Conservation (phyloP, 2,797 vertebrate species). For the Sparus aurata region DNA sequence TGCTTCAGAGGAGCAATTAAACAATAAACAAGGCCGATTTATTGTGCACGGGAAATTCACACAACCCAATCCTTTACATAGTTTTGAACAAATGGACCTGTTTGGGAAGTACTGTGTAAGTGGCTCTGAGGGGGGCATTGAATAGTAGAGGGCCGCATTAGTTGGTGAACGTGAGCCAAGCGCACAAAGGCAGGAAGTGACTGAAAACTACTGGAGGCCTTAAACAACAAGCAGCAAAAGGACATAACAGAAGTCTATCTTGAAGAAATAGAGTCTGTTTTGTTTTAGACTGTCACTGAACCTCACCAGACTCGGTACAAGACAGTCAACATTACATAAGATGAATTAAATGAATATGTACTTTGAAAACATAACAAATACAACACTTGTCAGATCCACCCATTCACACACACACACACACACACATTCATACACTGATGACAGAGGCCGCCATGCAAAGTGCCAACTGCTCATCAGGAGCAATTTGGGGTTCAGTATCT, state of each 20-base stretch:
- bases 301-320: neutral
- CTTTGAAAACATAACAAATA: no score
- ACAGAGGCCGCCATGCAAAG: no score
- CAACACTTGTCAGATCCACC: no score
- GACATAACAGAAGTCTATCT: neutral
- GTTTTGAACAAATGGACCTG: constrained; percentile 50
- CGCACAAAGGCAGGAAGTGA: constrained; percentile 35
- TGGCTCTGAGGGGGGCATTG: constrained; percentile 60
- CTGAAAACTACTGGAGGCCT: constrained; percentile 34
- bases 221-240: constrained; percentile 19
- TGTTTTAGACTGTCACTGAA: no score
- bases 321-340: neutral
- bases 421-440: no score
- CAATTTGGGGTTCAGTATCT: no score
- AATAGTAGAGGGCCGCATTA: constrained; percentile 55
- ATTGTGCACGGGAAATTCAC: constrained; percentile 29
- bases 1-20: constrained; percentile 61
- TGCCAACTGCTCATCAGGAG: no score
- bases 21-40: constrained; percentile 48
- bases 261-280: neutral
- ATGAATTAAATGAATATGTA: no score
- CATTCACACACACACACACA: no score
- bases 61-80: constrained; percentile 26
- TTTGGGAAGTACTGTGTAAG: constrained; percentile 63
- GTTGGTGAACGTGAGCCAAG: constrained; percentile 32